Base-by-base conservation (phyloP, 2,797 vertebrate genomes). In the Propithecus perrieri region DNA sequence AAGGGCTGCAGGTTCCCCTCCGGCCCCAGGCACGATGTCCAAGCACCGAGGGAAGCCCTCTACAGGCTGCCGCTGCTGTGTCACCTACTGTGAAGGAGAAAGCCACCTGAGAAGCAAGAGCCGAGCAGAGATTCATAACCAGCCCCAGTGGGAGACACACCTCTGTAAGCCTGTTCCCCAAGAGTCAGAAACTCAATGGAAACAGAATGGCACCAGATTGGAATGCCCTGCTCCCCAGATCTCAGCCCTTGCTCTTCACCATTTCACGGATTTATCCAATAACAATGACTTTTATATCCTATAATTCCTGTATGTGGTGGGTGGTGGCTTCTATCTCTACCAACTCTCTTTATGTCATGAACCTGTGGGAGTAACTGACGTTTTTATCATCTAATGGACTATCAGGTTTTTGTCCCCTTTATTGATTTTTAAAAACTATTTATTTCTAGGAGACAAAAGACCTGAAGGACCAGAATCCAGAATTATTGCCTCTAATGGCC, bases 201-300 rank as follows among this genome's bases (percentile, higher is more conserved):
- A 83, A n/a, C 98, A 97, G 74, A 98, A 98, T 91, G 95, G 98
- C 35, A 96, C n/a, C 35, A 97, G 96, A 53, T 87, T 95, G 0
- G 98, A 97, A 41, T 50, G 98, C 9, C 91, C 84, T 0, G 43
- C 86, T 0, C 80, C 98, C 1, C 98, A 98, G 89, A 97, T 95
- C 35, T 96, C 99, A 0, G 71, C 98, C 2, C 98, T 99, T 0
- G 97, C 98, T 69, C 98, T 98, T 88, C 98, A 98, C 95, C 98
- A 98, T 83, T 98, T 99, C 95, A 98, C 98, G 3, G 98, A 99
- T 95, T 95, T 99, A 71, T 99, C 99, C 0, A 99, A 99, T 97
- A 99, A 99, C 98, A 99, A 99, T 0, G 99, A 99, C 98, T 99
- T 99, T 97, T 99, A 99, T 0, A 97, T 98, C 28, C 98, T 99